Evolutionary conservation across 2,888 invertebrate genomes (phyloP), one percentile per base, ranked within the genome.

Genomic region (Archaeoteleia sp.): DNA sequence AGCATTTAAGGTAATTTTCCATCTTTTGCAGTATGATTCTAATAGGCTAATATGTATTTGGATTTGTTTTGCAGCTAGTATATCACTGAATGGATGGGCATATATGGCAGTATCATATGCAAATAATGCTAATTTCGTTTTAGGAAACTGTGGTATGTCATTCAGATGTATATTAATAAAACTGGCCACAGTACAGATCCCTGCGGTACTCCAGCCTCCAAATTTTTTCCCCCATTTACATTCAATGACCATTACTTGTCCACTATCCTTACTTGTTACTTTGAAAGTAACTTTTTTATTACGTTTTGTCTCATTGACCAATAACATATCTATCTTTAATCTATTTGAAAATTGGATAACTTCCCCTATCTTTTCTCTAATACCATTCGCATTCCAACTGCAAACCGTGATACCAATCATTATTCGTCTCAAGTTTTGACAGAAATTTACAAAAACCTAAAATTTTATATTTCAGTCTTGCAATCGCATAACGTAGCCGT

Each of bases 311-410:
- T 70, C 70, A 32, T 57, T 70, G 5, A 71, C 37, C 15, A 45
- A 10, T 35, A 60, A 48, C 8, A 66, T 57, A 15, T 61, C 62
- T 17, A 67, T 55, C 1, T 53, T 29, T 7, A 54, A 8, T 35
- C 39, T 39, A 12, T 48, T 5, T 7, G 60, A 8, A 17, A 60
- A 69, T 12, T 55, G 30, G 17, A 51, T 60, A 14, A 70, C 10
- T 60, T 73, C 72, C 1, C 23, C 35, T 12, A 63, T 4, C 57
- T 65, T 71, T 5, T 57, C 43, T 45, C 45, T 55, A 0, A 74
- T 13, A 6, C 73, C 68, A 55, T 72, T 71, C 32, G 74, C 74
- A 35, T 75, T 73, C 73, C 72, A 74, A 40, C 70, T 72, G 12
- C 67, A 67, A 14, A 74, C 62, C 14, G 17, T 73, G 9, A 69